Evolutionary conservation across 2,888 invertebrate genomes (phyloP), one percentile per base, ranked within the genome.

Genomic region (Oxyscelio sp.): DNA sequence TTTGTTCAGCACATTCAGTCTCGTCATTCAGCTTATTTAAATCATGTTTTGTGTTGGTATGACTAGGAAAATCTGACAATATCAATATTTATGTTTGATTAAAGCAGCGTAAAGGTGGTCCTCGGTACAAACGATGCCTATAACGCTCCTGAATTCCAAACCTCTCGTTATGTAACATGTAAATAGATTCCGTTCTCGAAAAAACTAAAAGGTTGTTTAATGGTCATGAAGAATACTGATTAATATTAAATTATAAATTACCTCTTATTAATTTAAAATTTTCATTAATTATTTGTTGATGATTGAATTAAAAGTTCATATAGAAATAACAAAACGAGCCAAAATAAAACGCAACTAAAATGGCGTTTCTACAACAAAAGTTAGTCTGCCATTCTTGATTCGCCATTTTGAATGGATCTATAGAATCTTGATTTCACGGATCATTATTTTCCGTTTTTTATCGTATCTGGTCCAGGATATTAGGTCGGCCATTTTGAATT

Each of bases 61-160:
- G 78, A 78, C 78, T 78, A 63, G 70, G 70, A 56, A 78, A 78
- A 78, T 78, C 56, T 61, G 54, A 63, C 78, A 61, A 63, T 78
- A 78, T 78, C 78, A 78, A 78, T 78, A 78, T 78, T 78, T 78
- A 78, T 63, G 63, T 77, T 68, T 77, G 58, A 66, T 77, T 52
- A 77, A 68, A 52, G 52, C 52, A 77, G 43, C 58, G 43, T 68
- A 34, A 68, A 50, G 78, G 78, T 78, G 78, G 78, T 70, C 70
- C 21, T 8, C 24, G 3, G 15, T 45, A 43, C 52, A n/a, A 21
- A 61, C 48, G 21, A 8, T 43, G 31, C 19, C 40, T 8, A 4
- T 43, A 45, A 77, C 15, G 68, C 48, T 68, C 48, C 77, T 13
- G 59, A 58, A 66, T 77, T 52, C 38, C 45, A 65, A 48, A 48